Evolutionary conservation across 1,140 invertebrate species (phyloP), one percentile per base, ranked within the genome.

Genomic region (Drosophila pandora): DNA sequence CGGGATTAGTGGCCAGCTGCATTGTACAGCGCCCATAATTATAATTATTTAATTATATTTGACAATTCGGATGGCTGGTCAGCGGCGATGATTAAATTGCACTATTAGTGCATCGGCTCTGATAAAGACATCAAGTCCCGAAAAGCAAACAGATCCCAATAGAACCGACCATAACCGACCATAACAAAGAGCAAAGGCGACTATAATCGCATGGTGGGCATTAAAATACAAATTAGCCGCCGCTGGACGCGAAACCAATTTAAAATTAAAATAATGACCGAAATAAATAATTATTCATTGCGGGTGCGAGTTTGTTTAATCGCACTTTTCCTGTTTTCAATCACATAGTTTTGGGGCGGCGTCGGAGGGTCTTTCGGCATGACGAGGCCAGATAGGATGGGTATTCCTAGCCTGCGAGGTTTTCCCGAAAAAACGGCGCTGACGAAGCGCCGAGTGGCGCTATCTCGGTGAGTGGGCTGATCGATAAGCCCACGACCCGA

Each of bases 11-110:
- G 30, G 30, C n/a, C 58, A 45, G 48, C 22, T 21, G 28, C 41
- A 34, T 50, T 50, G 12, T 37, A 21, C 5, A 2, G 2, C 13
- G 9, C 41, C 12, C 23, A n/a, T 34, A 63, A 63, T 52, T 64
- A 52, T 50, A 37, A 53, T 67, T 67, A 52, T 53, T 52, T 67
- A 34, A 67, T 64, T 67, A 30, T 43, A 43, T 64, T 53, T 54
- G 39, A 43, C 59, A 34, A 52, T 9, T 62, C 47, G 37, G 34
- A 2, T 23, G 63, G 13, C 13, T 25, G 59, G 25, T 9, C 45
- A 13, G 13, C 25, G 30, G 47, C 10, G 25, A 68, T 47, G 49
- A 48, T 47, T 67, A 54, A 55, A 68, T 54, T 68, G 49, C 49
- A 68, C 45, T 67, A 47, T 55, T 39, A 68, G 37, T 54, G 49